Base-by-base conservation (phyloP, 2,113 vertebrate genomes). In the Emydura subglobosa region DNA sequence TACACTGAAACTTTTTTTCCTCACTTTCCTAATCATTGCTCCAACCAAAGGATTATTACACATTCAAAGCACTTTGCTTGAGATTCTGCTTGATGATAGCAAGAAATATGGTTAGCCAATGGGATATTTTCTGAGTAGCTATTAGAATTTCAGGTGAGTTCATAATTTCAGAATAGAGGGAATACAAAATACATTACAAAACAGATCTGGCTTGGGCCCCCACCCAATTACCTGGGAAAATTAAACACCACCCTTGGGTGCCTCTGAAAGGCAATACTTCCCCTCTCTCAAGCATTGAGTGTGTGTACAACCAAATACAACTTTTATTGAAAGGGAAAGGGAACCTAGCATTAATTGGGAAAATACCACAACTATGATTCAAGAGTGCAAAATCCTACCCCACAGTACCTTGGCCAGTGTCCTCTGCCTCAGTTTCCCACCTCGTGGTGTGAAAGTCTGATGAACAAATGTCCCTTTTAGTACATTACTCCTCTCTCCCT, bases 21-120 rank as follows among this genome's bases (percentile, higher is more conserved):
- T 82, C 87, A 24, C 59, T 93, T 96, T 93, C 79, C 80, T 87
- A 76, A 90, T 86, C 55, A 85, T 65, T 93, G 79, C 74, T 27
- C 25, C 39, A n/a, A 76, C 59, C 51, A 88, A 82, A 1, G 3
- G 74, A 95, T 97, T 95, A 96, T 93, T 92, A 93, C 8, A 0
- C 78, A 96, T 94, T 95, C 92, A 95, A 96, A 95, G 80, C 83
- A 85, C 94, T 97, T 61, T 83, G 93, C 79, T 85, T 95, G 87
- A 96, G 53, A 92, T 93, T 93, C 89, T 89, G 55, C 84, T 93
- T 92, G 95, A 97, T 94, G 92, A 90, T 88, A 95, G 68, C 54
- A 88, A 59, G 92, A 95, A 88, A 90, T 83, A 76, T 94, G 95
- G 84, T 86, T 86, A 94, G 91, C 50, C 93, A 95, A 83, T 82